Conservation (phyloP, 2,113 vertebrate species). For the Propithecus coquereli region DNA sequence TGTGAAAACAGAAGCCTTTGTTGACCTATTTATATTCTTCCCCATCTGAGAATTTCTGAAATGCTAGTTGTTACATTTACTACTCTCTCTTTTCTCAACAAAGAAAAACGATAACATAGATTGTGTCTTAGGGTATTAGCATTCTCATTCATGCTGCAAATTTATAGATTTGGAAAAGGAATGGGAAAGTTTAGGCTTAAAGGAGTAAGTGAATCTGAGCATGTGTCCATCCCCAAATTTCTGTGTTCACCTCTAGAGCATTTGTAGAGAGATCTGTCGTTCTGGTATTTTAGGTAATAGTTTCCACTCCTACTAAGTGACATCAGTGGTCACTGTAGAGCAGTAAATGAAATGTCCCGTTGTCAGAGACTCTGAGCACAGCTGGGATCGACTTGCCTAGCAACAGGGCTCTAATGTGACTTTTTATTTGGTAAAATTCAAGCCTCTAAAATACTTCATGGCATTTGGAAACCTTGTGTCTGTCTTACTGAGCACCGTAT, state of each 20-base stretch:
- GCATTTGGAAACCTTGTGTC: slow-evolving; percentile 74
- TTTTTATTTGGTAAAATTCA: slow-evolving; percentile 62
- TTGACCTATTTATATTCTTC: background rate
- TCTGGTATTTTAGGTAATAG: slow-evolving; percentile 70
- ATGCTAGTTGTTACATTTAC: background rate
- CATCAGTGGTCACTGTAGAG: slow-evolving; percentile 56
- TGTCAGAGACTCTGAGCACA: slow-evolving; percentile 63
- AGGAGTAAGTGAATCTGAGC: slow-evolving; percentile 32
- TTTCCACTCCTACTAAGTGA: slow-evolving; percentile 65
- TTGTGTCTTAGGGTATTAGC: slow-evolving; percentile 43
- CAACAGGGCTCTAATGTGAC: slow-evolving; percentile 70
- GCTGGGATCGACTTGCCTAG: slow-evolving; percentile 71
- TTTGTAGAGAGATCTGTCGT: slow-evolving; percentile 62
- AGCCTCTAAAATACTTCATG: slow-evolving; percentile 63
- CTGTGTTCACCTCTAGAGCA: background rate
- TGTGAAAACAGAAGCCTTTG: background rate
- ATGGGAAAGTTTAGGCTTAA: background rate
- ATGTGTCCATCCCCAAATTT: slow-evolving; percentile 33
- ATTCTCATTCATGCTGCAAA: slow-evolving; percentile 65
- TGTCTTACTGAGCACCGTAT: slow-evolving; percentile 14
- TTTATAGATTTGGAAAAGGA: slow-evolving; percentile 48
- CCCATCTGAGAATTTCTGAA: background rate
- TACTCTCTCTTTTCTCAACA: background rate
- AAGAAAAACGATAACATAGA: background rate
- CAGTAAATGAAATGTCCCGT: slow-evolving; percentile 72